Percentiles rank a stretch among this genome's conserved stretches.
phyloP scores from a whole-genome alignment of 2,797 vertebrate species.

The Periophthalmus magnuspinnatus region DNA sequence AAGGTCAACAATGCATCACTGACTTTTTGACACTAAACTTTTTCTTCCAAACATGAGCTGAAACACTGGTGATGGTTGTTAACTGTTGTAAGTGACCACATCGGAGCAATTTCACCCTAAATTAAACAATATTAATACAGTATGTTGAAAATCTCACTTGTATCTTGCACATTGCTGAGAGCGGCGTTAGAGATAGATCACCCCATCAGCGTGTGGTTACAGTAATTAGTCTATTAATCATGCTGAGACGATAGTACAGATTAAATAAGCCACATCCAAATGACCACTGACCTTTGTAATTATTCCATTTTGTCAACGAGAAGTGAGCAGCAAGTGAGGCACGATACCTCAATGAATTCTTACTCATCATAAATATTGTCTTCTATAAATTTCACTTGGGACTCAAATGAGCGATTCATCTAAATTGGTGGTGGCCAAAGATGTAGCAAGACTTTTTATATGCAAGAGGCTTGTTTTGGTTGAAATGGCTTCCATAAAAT shows the following conservation, averaged over 20 bases:
- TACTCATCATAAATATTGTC: constrained; percentile 68
- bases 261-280: constrained; percentile 54
- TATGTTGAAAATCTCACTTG: constrained; percentile 6
- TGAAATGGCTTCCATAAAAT: too few relatives aligned
- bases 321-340: constrained; percentile 46
- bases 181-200: constrained; percentile 36
- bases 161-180: constrained; percentile 22
- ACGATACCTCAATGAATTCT: constrained; percentile 34
- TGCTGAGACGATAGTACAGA: constrained; percentile 53
- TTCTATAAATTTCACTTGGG: constrained; percentile 66
- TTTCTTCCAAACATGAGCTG: not conserved
- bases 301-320: constrained; percentile 51
- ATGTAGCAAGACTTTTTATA: not conserved
- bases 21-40: constrained; percentile 6
- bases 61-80: not conserved
- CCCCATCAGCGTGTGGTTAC: constrained; percentile 31
- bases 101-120: constrained; percentile 8
- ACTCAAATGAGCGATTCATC: constrained; percentile 60
- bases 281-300: constrained; percentile 64
- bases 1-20: constrained; percentile 35
- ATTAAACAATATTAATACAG: constrained; percentile 1
- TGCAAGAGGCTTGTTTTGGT: not conserved
- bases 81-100: constrained; percentile 5
- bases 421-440: constrained; percentile 13
- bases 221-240: constrained; percentile 66